Base-by-base conservation (phyloP, 2,113 vertebrate species). In the Istiophorus platypterus region DNA sequence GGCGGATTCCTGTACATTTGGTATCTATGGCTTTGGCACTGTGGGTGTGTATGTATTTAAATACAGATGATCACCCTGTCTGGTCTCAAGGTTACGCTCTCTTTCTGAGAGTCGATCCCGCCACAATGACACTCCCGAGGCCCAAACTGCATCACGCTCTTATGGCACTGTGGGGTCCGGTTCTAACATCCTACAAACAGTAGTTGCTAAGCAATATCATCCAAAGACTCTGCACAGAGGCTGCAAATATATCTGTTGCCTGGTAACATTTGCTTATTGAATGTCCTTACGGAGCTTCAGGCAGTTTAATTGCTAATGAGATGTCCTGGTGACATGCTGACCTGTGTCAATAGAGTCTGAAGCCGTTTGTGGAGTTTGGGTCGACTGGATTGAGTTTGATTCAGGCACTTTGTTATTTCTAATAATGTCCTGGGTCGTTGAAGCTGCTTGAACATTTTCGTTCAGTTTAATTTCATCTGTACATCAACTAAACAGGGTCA, bases 11-110 rank as follows among this genome's bases (percentile, higher is more conserved):
- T 26, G 24, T 24, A 56, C 52, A 24, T 61, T 15, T 37, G 24
- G 27, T 18, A 39, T 41, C 7, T 15, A 56, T 34, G 47, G 14
- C 10, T 69, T 42, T 41, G 34, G 42, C 62, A 49, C 24, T 58
- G 77, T 59, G 66, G 47, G 26, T 72, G 34, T 31, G 22, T 76
- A 49, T 62, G 41, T 83, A 63, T 77, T 84, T 84, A 64, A 69
- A 65, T 70, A 58, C 73, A 65, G 52, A 81, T 56, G 51, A 75
- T 77, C 69, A 47, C 69, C 72, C 51, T 68, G 63, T 85, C 71
- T 79, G 62, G 10, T 76, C 73, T 77, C 74, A 78, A 75, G 74
- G 78, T 88, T 59, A 37, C 7, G 12, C 29, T 41, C 42, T 72
- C n/a, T 76, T 72, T 76, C 61, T 69, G 27, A 75, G 13, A 67